phyloP scores from a whole-genome alignment of 1,140 invertebrate genomes.

The Drosophila lacertosa region DNA sequence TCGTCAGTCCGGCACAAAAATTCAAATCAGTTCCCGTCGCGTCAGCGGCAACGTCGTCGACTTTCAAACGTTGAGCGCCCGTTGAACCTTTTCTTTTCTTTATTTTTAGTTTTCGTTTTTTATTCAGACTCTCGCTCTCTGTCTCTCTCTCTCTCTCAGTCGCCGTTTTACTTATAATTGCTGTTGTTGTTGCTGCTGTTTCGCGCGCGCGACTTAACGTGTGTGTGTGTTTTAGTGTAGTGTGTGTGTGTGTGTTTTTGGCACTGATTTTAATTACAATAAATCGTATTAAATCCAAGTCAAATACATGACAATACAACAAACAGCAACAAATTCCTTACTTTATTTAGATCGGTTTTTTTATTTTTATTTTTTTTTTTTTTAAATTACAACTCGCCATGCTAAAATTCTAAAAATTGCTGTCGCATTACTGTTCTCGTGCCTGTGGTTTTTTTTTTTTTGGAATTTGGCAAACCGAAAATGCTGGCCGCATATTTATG shows the following conservation, averaged over 20 bases:
- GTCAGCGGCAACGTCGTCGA: constrained; percentile 48
- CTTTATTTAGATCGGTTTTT: neutral
- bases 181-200: constrained; percentile 13
- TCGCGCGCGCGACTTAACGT: constrained; percentile 24
- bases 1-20: constrained; percentile 48
- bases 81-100: constrained; percentile 4
- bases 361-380: neutral
- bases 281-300: constrained; percentile 40
- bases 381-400: constrained; percentile 21
- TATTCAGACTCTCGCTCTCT: no score
- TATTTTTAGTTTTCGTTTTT: neutral
- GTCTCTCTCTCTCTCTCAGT: no score
- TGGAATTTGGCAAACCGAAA: constrained; percentile 34
- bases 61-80: constrained; percentile 24
- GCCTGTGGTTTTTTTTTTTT: neutral
- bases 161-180: neutral
- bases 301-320: constrained; percentile 16
- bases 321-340: constrained; percentile 10
- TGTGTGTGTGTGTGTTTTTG: constrained; percentile 14
- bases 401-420: constrained; percentile 19
- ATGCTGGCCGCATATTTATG: constrained; percentile 50
- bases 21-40: constrained; percentile 70
- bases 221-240: constrained; percentile 4
- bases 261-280: constrained; percentile 39
- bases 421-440: neutral